Base-by-base conservation (phyloP, 2,888 invertebrate genomes). In the Epinotia bilunana region DNA sequence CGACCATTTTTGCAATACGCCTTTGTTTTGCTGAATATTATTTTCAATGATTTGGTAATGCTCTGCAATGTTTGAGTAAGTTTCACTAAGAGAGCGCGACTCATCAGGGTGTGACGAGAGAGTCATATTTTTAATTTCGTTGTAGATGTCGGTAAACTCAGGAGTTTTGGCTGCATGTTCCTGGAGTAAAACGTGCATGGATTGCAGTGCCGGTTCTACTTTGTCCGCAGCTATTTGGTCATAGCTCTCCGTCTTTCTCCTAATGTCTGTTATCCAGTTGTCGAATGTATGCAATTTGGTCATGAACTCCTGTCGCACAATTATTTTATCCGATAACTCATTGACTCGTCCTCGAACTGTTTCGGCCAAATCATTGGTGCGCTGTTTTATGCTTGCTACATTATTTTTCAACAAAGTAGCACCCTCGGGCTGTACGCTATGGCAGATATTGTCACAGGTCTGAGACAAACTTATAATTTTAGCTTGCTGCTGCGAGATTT, bases 101-200 rank as follows among this genome's bases (percentile, higher is more conserved):
- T 98, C 98, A 79, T 97, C 96, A 0, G 96, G 95, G n/a, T 96
- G 95, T 2, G 96, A 96, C 79, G 94, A 94, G 13, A 95, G 90
- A 0, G 96, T 95, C 81, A 98, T 94, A 75, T 96, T 96, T 83
- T 98, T 98, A 0, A 98, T 96, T 92, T 98, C 97, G 80, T 96
- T 96, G 81, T 97, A 97, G 79, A 98, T 97, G 2, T 95, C 95
- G 78, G 96, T 95, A 79, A 98, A 97, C 62, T 95, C 95, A 0
- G 97, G 96, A 81, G 97, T 97, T 83, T 98, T 97, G 62, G 98
- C 97, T 2, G 97, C 96, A 86, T 98, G 97, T 83, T 99, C 98
- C 88, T 97, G 97, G 72, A 97, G 92, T 33, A 98, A 92, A 0
- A 96, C 96, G 86, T 98, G 97, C 80, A 98, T 95, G 0, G 96